Base-by-base conservation (phyloP, 1,140 invertebrate genomes). In the Neodiprion fabricii region DNA sequence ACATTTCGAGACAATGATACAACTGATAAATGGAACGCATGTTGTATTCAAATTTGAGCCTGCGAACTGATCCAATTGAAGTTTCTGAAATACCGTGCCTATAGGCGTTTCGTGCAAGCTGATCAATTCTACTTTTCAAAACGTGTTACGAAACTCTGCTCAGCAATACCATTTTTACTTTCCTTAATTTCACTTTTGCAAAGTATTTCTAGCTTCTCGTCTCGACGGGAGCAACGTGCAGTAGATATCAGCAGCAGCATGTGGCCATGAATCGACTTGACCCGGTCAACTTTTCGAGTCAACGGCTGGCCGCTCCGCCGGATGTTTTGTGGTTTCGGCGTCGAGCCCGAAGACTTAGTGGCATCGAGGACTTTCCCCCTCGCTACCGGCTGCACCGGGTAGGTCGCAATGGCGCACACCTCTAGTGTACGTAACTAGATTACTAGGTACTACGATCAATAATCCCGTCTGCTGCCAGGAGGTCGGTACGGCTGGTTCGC, bases 191-290 rank as follows among this genome's bases (percentile, higher is more conserved):
- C 28, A 5, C 28, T 40, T 2, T 40, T 40, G 28, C 28, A 0
- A 40, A 40, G 2, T 40, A 40, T 40, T 40, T 40, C 28, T 40
- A 40, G 28, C 28, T 40, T 5, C 28, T 40, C 17, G 17, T 21
- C 28, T 40, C 2, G 28, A 40, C 53, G 11, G 53, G 53, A 9
- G 8, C 53, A 61, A 61, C 53, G 53, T 61, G 53, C 53, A 61
- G 11, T 40, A 40, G 28, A 40, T 40, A 40, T 40, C 28, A 40
- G 28, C 28, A 40, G 28, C n/a, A 14, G 53, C n/a, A 12, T 17
- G 53, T 61, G 53, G n/a, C 53, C 53, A 12, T 61, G 53, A 61
- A 61, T 14, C 53, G 53, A 61, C 53, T 61, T 61, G 53, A 61
- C 53, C 53, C 53, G 53, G 53, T 61, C 53, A 61, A 61, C 53